Base-by-base conservation (phyloP, 2,113 vertebrate genomes). In the Phalacrocorax pelagicus region DNA sequence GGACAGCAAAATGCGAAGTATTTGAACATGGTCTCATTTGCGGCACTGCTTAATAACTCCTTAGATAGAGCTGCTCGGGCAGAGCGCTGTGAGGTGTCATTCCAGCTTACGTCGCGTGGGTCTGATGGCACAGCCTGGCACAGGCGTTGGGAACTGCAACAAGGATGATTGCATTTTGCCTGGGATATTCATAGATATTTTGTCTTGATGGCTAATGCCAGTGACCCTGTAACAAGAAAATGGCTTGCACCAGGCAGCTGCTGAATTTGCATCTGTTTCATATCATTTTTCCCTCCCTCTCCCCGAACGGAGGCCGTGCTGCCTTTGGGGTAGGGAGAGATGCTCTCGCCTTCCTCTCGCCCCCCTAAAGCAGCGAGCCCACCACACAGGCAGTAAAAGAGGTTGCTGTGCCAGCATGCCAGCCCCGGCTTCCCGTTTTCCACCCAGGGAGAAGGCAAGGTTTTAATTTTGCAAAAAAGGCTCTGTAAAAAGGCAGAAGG, bases 391-490 rank as follows among this genome's bases (percentile, higher is more conserved):
- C 19, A 80, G 78, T 17, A 11, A 12, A 74, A 70, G 65, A 97
- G 85, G 73, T 80, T 10, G n/a, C 42, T 1, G 9, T 18, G 73
- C 73, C 30, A n/a, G 17, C 49, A 42, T 67, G 57, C 77, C 5
- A 3, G 79, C 89, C 81, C 51, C 8, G 36, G 73, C 75, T 86
- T 52, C 84, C 90, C 42, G 11, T 81, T 96, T 96, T 94, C 84
- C 74, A 97, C 83, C 79, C 10, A n/a, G 38, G 57, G 92, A 86
- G 95, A 96, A 91, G 89, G 70, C 3, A 80, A 97, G 94, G 94
- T 98, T 97, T 98, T 98, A 98, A 98, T 98, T 97, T 97, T 94
- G 92, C 96, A 97, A 98, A 98, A 96, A 94, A 90, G 69, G 70
- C 96, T 97, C 95, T 96, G 96, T 95, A 98, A 98, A 98, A 96